phyloP scores from a whole-genome alignment of 1,140 invertebrate genomes.

The Zaprionus taronus region DNA sequence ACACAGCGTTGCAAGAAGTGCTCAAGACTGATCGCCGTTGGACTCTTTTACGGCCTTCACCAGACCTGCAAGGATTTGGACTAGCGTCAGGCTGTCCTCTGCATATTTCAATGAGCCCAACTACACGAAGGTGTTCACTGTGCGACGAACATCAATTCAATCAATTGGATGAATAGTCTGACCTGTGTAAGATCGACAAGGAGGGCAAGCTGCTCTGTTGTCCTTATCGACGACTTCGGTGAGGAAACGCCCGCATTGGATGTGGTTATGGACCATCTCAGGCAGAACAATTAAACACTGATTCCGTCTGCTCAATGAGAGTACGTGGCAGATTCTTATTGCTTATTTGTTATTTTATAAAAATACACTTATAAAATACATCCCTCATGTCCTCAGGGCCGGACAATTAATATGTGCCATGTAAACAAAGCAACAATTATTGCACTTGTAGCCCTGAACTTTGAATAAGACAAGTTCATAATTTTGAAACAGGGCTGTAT shows the following conservation, averaged over 20 bases:
- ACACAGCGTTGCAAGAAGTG: conserved; percentile 98
- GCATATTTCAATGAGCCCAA: conserved; percentile 98
- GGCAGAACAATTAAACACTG: conserved; percentile 85
- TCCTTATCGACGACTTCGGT: conserved; percentile 98
- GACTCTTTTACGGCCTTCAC: conserved; percentile 97
- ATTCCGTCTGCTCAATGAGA: conserved; percentile 70
- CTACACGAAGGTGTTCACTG: conserved; percentile 99
- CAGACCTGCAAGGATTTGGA: conserved; percentile 98
- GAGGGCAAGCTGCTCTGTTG: conserved; percentile 99
- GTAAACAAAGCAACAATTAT: not conserved
- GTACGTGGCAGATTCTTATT: conserved; percentile 51
- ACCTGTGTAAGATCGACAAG: conserved; percentile 99
- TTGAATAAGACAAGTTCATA: not conserved
- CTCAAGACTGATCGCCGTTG: conserved; percentile 97
- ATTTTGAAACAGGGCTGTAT: not conserved
- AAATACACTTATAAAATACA: no score
- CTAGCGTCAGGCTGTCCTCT: conserved; percentile 98
- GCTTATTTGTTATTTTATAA: no score
- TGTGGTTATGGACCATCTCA: conserved; percentile 96
- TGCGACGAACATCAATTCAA: conserved; percentile 99
- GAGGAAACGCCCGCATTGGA: conserved; percentile 97
- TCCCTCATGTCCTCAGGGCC: not conserved
- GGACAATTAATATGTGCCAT: not conserved
- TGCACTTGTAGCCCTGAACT: not conserved
- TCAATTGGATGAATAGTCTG: conserved; percentile 99